These are phyloP conservation scores for Orcinus orca DNA, from an alignment of 2,113 vertebrate genomes.

Conservation along the genomic window DNA sequence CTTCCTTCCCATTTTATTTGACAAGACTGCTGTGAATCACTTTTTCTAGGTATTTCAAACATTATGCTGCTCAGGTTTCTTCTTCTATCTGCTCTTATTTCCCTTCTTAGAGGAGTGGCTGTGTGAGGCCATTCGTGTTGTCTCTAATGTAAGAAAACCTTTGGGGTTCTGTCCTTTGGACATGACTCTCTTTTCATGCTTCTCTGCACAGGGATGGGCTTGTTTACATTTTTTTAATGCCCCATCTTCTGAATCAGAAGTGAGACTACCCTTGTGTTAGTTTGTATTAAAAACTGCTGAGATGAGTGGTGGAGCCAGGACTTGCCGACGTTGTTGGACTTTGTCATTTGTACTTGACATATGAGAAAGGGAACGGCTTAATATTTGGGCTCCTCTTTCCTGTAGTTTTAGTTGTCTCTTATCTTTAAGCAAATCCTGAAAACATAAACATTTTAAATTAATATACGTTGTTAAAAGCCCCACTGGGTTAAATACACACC, in stretches of 20 bases:
- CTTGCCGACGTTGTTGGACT: neutral
- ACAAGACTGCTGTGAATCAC: neutral
- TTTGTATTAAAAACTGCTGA: slow-evolving; percentile 41
- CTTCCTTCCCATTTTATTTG: neutral
- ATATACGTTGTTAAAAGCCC: neutral
- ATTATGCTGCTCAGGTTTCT: neutral
- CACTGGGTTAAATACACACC: neutral
- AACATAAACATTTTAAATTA: neutral
- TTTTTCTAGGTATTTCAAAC: neutral
- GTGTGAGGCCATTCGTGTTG: neutral
- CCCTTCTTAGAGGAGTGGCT: neutral
- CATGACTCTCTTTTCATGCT: neutral
- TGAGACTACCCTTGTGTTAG: neutral
- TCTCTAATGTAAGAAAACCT: neutral
- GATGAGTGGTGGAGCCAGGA: neutral
- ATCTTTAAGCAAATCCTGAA: neutral
- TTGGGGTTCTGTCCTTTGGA: neutral
- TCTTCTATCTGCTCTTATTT: neutral
- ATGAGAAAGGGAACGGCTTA: neutral
- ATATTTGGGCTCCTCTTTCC: neutral
- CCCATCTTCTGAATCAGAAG: neutral
- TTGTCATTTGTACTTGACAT: neutral
- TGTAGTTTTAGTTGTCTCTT: neutral
- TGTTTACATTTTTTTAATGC: neutral
- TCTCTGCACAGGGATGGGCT: neutral